Base-by-base conservation (phyloP, 30 jellyfish, hydroid and myxozoan genomes). In the Aurelia coerulea region DNA sequence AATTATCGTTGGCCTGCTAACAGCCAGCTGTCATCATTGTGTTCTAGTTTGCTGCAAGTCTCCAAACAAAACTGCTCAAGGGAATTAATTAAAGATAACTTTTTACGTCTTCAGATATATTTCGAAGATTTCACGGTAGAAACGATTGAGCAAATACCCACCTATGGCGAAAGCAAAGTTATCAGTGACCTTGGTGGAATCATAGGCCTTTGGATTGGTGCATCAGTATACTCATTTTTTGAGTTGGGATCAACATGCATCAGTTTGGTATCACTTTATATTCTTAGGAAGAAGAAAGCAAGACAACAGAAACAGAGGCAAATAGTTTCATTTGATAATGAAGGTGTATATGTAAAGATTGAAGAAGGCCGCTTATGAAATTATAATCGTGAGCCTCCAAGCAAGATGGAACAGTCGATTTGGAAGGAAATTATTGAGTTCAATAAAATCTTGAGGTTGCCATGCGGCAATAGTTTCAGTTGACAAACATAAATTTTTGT, bases 141-240 rank as follows among this genome's bases (percentile, higher is more conserved):
- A 75, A 67, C 81, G 29, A 67, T 78, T 29, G 58, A 58, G 18
- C 94, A 85, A 15, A 66, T n/a, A 56, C 83, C 83, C 5, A 84
- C 65, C 23, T 85, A 62, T 49, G 58, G 54, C 11, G 7, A 41
- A 16, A 41, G 66, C 46, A 70, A 71, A 34, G 63, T 85, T 58
- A 56, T 71, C 9, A 34, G 85, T 70, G 96, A 87, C 31, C 62
- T 87, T 29, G 96, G 96, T 16, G 96, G 96, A 35, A 80, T 31
- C 34, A 4, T 69, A n/a, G 90, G 96, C 2, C 74, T 87, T 32
- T 87, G 90, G 87, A 37, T 76, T 50, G 96, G 96, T 4, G 90
- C 96, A 39, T 87, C 96, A 6, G 32, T 86, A 49, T 86, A 72
- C 73, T 86, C 95, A 13, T 41, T 69, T 10, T 42, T 86, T 34